phyloP scores from a whole-genome alignment of 2,113 vertebrate genomes.

The western clawed frog (Xenopus tropicalis) region DNA sequence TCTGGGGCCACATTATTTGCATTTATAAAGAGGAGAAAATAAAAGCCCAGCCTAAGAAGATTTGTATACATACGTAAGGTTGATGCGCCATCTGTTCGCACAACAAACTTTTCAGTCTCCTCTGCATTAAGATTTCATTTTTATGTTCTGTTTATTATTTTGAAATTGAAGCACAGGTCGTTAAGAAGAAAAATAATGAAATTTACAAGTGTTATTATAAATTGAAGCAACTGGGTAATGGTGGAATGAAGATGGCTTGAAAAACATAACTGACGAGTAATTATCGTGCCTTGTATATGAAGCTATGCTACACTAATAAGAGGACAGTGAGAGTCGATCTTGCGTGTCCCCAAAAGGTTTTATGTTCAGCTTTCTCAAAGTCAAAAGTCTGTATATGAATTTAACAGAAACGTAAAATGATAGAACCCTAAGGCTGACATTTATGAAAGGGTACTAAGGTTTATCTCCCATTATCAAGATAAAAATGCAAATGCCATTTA shows the following conservation, averaged over 20 bases:
- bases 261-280: conserved; percentile 41
- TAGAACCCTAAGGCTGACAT: conserved; percentile 53
- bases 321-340: conserved; percentile 10
- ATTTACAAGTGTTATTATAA: conserved; percentile 73
- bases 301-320: conserved; percentile 35
- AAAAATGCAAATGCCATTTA: neutral
- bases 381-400: conserved; percentile 28
- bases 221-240: conserved; percentile 59
- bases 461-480: conserved; percentile 50
- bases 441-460: conserved; percentile 60
- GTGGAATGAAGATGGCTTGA: conserved; percentile 37
- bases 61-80: conserved; percentile 83
- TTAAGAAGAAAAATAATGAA: conserved; percentile 63
- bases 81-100: conserved; percentile 81
- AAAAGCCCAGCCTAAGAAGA: conserved; percentile 52
- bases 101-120: conserved; percentile 79
- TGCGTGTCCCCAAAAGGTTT: conserved; percentile 22
- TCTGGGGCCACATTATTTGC: conserved; percentile 80
- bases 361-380: conserved; percentile 27
- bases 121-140: conserved; percentile 80
- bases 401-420: neutral
- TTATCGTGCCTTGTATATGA: conserved; percentile 41
- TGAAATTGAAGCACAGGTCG: conserved; percentile 77
- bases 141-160: conserved; percentile 80
- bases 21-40: conserved; percentile 70